A percentile compares a stretch with the other conserved stretches of the same genome.
Conservation (phyloP, 2,888 invertebrate genomes). For the Acrobasis consociella region DNA sequence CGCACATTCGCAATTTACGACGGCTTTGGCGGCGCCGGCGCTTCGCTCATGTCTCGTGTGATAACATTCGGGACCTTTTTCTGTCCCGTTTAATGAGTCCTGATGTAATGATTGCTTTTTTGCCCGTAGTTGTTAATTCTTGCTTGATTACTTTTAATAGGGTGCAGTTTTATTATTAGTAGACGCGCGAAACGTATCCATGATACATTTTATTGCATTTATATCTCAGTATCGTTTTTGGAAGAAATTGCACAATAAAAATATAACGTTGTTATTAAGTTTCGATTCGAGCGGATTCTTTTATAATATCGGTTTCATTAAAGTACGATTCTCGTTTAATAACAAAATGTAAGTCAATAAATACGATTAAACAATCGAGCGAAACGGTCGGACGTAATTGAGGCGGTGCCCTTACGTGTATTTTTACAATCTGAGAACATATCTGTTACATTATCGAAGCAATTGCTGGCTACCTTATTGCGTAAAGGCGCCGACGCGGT, state of each 20-base stretch:
- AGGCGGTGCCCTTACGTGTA: conserved; percentile 53
- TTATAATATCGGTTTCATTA: conserved; percentile 18
- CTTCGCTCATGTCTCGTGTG: conserved; percentile 29
- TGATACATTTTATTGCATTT: neutral
- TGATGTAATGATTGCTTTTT: conserved; percentile 10
- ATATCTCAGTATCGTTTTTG: conserved; percentile 3
- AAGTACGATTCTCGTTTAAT: conserved; percentile 16
- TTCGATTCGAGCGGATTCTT: conserved; percentile 3
- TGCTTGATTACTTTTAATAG: conserved; percentile 13
- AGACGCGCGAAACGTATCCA: neutral
- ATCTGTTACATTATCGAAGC: conserved; percentile 37
- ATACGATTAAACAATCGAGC: conserved; percentile 42
- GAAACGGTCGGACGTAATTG: conserved; percentile 52
- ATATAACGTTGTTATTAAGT: neutral
- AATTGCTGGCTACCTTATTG: conserved; percentile 34
- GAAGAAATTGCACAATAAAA: neutral
- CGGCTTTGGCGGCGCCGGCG: conserved; percentile 60
- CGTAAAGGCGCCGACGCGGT: conserved; percentile 59
- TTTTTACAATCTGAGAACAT: conserved; percentile 59
- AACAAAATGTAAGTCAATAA: conserved; percentile 37
- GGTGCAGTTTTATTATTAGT: conserved; percentile 1
- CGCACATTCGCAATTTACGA: conserved; percentile 74
- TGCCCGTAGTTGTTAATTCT: conserved; percentile 6
- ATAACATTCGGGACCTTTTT: conserved; percentile 15
- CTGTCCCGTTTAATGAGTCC: conserved; percentile 13